Percentiles rank a stretch among this genome's conserved stretches.
Conservation (phyloP, 2,113 vertebrate genomes). For the Cebidichthys violaceus region DNA sequence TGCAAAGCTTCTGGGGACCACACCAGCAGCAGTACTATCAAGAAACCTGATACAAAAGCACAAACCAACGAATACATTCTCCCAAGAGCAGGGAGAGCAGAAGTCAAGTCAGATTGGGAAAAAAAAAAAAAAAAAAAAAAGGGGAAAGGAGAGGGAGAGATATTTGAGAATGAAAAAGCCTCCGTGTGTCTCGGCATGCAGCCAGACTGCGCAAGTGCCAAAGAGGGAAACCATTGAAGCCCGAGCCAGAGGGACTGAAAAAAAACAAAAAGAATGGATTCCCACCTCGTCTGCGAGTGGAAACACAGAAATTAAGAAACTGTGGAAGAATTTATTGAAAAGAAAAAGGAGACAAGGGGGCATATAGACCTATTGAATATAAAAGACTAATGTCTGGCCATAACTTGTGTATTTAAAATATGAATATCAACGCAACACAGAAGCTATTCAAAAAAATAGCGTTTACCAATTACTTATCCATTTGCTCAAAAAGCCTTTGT, state of each 20-base stretch:
- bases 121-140: conserved; percentile 13
- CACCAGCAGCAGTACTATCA: conserved; percentile 13
- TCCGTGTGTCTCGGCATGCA: conserved; percentile 54
- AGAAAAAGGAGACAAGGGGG: neutral
- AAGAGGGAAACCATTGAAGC: conserved; percentile 69
- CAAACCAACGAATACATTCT: conserved; percentile 26
- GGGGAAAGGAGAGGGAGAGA: neutral
- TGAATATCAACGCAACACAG: neutral
- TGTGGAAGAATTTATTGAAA: conserved; percentile 8
- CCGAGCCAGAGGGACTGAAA: conserved; percentile 52
- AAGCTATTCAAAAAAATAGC: neutral
- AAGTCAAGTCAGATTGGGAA: conserved; percentile 44
- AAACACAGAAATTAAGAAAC: conserved; percentile 38
- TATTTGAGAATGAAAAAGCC: conserved; percentile 63
- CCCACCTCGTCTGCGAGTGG: conserved; percentile 56
- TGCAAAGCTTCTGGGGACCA: conserved; percentile 57
- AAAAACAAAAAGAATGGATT: conserved; percentile 57
- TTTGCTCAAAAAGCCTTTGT: neutral
- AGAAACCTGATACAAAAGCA: conserved; percentile 5
- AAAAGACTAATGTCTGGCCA: neutral
- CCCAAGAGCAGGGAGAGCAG: conserved; percentile 18
- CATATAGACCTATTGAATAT: neutral
- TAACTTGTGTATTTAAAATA: neutral
- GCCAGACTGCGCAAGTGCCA: conserved; percentile 68
- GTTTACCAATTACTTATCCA: neutral